A percentile compares a stretch with the other conserved stretches of the same genome.
Evolutionary conservation across 1,140 invertebrate genomes (phyloP).

Genomic region (Cydia fagiglandana): DNA sequence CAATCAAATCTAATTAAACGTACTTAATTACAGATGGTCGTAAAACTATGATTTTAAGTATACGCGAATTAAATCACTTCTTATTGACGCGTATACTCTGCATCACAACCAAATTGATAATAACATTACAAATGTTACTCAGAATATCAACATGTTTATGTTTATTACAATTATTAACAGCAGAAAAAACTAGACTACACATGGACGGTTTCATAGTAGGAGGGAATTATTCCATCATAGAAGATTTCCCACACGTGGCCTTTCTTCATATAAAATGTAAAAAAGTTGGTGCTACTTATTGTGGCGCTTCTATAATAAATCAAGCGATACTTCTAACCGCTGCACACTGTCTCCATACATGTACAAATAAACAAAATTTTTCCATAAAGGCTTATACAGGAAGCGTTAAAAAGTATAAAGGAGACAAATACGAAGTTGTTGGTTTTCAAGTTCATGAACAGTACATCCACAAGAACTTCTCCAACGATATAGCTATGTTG

Average conservation of each 20-base stretch:
- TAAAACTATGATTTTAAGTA: not conserved
- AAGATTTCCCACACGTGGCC: not conserved
- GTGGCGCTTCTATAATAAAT: constrained; percentile 39
- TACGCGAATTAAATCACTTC: no score
- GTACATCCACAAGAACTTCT: not conserved
- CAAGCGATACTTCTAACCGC: constrained; percentile 36
- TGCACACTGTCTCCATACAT: constrained; percentile 35
- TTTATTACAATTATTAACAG: not conserved
- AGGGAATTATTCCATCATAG: not conserved
- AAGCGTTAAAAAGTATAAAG: not conserved
- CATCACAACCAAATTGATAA: not conserved
- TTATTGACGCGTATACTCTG: not conserved
- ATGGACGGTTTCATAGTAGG: constrained; percentile 12
- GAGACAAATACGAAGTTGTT: not conserved
- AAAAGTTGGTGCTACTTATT: not conserved
- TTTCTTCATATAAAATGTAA: constrained; percentile 6
- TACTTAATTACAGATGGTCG: not conserved
- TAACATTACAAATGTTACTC: not conserved
- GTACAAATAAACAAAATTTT: not conserved
- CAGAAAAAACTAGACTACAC: not conserved
- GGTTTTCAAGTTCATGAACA: constrained; percentile 22
- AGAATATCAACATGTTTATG: not conserved
- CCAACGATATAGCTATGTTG: constrained; percentile 36
- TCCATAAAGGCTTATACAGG: not conserved
- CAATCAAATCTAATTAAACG: not conserved